phyloP scores from a whole-genome alignment of 2,113 vertebrate species.

The Gavialis gangeticus region DNA sequence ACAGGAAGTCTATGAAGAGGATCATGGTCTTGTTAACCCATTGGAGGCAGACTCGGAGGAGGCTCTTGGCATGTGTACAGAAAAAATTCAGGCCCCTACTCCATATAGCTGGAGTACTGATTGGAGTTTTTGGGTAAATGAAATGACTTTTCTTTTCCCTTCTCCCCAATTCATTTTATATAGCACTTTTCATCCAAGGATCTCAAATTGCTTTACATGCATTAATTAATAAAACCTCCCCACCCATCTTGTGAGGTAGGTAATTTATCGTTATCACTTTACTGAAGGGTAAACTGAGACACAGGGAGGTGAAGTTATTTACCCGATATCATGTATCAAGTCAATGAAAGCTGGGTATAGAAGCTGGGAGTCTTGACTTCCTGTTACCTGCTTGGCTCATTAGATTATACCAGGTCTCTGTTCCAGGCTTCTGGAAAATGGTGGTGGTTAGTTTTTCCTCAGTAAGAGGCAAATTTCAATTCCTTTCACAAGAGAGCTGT shows the following conservation, averaged over 20 bases:
- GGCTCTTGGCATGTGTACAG: slow-evolving; percentile 39
- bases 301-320: slow-evolving; percentile 3
- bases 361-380: neutral
- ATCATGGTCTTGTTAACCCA: slow-evolving; percentile 63
- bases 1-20: slow-evolving; percentile 73
- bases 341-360: slow-evolving; percentile 8
- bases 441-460: neutral
- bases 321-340: neutral
- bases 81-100: slow-evolving; percentile 74
- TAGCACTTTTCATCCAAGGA: neutral
- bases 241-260: slow-evolving; percentile 24
- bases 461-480: neutral
- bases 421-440: neutral
- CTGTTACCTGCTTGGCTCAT: neutral
- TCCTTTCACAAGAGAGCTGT: neutral
- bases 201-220: slow-evolving; percentile 54
- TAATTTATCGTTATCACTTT: slow-evolving; percentile 55
- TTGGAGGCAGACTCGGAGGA: slow-evolving; percentile 73
- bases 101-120: slow-evolving; percentile 79
- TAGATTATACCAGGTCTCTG: neutral
- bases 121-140: slow-evolving; percentile 83
- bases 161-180: neutral
- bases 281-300: slow-evolving; percentile 53
- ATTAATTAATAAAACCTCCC: slow-evolving; percentile 55
- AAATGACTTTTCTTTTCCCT: neutral